A percentile compares a stretch with the other conserved stretches of the same genome.
phyloP scores from a whole-genome alignment of 2,888 invertebrate species.

The Cheilosia pagana region DNA sequence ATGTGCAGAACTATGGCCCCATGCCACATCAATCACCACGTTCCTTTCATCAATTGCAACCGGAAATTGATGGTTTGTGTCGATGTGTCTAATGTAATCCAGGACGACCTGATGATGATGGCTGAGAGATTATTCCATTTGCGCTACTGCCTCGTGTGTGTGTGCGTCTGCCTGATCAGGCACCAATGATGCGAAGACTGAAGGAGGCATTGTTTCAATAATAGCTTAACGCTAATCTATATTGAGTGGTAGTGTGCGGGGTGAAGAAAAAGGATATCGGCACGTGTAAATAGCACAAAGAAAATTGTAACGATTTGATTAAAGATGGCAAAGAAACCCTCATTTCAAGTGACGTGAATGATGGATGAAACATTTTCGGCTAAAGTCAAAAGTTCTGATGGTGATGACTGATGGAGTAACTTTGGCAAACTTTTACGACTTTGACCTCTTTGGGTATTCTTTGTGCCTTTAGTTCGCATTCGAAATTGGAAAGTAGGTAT shows the following conservation, averaged over 20 bases:
- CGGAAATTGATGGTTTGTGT: slow-evolving; percentile 14
- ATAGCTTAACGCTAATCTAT: slow-evolving; percentile 39
- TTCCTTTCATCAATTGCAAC: slow-evolving; percentile 21
- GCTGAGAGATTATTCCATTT: slow-evolving; percentile 21
- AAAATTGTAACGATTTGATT: slow-evolving; percentile 1
- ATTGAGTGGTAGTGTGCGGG: slow-evolving; percentile 28
- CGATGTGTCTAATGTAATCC: slow-evolving; percentile 3
- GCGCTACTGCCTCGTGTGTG: background rate
- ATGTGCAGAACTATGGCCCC: background rate
- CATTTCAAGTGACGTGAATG: background rate
- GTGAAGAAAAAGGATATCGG: slow-evolving; percentile 26
- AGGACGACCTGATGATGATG: slow-evolving; percentile 24
- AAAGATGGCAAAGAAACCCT: background rate
- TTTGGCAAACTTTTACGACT: no score
- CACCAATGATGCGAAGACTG: slow-evolving; percentile 14
- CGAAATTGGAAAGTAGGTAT: no score
- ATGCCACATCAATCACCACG: slow-evolving; percentile 6
- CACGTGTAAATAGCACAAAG: slow-evolving; percentile 36
- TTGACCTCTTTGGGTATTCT: no score
- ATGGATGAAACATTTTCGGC: no score
- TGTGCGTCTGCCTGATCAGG: slow-evolving; percentile 10
- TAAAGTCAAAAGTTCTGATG: no score
- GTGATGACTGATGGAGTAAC: no score
- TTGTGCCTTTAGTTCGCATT: no score
- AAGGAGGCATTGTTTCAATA: slow-evolving; percentile 37